A percentile compares a stretch with the other conserved stretches of the same genome.
These are phyloP conservation scores for Anthonomus grandis DNA, from an alignment of 1,140 invertebrate species.

Conservation along the genomic window DNA sequence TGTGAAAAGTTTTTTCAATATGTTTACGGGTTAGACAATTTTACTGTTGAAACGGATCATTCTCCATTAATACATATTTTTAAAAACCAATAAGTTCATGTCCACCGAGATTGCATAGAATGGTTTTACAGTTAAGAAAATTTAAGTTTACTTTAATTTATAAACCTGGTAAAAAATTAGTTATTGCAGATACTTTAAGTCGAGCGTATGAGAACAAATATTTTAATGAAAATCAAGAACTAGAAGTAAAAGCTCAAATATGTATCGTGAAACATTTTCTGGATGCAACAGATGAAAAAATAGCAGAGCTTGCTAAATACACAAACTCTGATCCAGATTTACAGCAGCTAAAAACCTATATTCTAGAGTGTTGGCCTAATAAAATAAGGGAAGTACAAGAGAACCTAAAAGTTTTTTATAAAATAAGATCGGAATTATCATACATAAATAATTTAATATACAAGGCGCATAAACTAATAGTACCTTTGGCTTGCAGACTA, in stretches of 20 bases:
- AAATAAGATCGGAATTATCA: no score
- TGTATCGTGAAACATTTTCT: constrained; percentile 22
- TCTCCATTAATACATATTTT: constrained; percentile 37
- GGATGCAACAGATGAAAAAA: constrained; percentile 22
- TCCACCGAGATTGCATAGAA: constrained; percentile 33
- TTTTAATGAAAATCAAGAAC: constrained; percentile 22
- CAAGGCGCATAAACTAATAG: no score
- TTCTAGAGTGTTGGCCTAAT: no score
- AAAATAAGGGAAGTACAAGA: no score
- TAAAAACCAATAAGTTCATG: constrained; percentile 31
- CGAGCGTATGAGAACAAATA: constrained; percentile 14
- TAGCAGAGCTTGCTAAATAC: constrained; percentile 4
- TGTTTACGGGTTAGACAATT: constrained; percentile 32
- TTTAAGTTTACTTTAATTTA: constrained; percentile 34
- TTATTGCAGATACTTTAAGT: constrained; percentile 44
- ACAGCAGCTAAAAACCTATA: constrained; percentile 10
- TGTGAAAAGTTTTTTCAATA: constrained; percentile 33
- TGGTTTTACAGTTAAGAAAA: constrained; percentile 31
- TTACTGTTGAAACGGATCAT: constrained; percentile 38
- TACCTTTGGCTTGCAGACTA: constrained; percentile 7
- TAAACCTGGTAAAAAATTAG: constrained; percentile 34
- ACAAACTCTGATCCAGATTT: constrained; percentile 16
- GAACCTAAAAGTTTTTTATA: no score
- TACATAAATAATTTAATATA: no score
- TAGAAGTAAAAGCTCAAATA: constrained; percentile 17